Conservation (phyloP, 23 tunicate species). For the Halocynthia aurantium region DNA sequence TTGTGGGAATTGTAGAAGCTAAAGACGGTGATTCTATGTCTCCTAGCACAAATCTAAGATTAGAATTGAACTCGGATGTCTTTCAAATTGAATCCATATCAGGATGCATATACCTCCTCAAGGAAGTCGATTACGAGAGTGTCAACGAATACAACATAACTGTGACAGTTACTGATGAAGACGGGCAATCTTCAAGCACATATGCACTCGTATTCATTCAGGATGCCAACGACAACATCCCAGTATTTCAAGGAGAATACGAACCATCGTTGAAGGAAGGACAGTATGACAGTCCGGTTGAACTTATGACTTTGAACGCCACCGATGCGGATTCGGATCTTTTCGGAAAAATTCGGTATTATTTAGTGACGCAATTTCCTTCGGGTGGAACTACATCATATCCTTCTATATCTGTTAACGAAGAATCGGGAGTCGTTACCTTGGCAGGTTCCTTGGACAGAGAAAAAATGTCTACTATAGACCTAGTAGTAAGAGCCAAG, state of each 20-base stretch:
- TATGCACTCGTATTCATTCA: slow-evolving; percentile 13
- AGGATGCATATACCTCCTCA: neutral
- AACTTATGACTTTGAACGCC: slow-evolving; percentile 27
- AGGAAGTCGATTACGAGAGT: neutral
- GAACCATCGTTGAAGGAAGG: slow-evolving; percentile 33
- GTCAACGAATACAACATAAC: neutral
- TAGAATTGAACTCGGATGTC: neutral
- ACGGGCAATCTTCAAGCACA: slow-evolving; percentile 9
- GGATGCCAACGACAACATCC: slow-evolving; percentile 46
- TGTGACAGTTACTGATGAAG: slow-evolving; percentile 12
- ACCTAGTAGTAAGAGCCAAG: slow-evolving; percentile 29
- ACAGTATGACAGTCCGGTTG: slow-evolving; percentile 19
- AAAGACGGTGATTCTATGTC: slow-evolving; percentile 32
- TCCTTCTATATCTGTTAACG: slow-evolving; percentile 1
- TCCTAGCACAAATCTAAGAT: neutral
- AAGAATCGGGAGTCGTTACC: slow-evolving; percentile 25
- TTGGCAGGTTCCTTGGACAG: slow-evolving; percentile 63
- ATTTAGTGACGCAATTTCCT: neutral
- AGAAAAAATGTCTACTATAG: slow-evolving; percentile 28
- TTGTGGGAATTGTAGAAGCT: slow-evolving; percentile 37
- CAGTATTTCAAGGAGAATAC: slow-evolving; percentile 16
- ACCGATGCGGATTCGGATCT: slow-evolving; percentile 15
- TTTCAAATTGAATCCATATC: slow-evolving; percentile 7
- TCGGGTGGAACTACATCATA: neutral
- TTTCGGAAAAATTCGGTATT: slow-evolving; percentile 15